A percentile compares a stretch with the other conserved stretches of the same genome.
These are phyloP conservation scores for Andrena trimmerana DNA, from an alignment of 2,888 invertebrate genomes.

Conservation along the genomic window DNA sequence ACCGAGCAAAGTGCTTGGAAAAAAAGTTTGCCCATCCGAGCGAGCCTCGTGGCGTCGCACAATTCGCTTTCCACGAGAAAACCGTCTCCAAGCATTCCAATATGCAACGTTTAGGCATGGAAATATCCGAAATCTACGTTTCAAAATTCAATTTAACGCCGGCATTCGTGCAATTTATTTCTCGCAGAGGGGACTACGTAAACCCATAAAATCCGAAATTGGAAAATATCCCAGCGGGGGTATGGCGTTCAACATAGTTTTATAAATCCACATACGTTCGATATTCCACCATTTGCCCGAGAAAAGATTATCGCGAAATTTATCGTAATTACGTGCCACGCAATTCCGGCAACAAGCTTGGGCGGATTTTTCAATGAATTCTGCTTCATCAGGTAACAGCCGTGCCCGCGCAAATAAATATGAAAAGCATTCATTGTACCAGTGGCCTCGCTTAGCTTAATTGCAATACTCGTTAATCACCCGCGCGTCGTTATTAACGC, in stretches of 20 bases:
- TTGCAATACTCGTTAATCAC: conserved; percentile 43
- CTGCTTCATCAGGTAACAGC: conserved; percentile 32
- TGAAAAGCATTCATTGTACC: conserved; percentile 9
- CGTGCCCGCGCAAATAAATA: conserved; percentile 33
- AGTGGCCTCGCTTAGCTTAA: conserved; percentile 20
- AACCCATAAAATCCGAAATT: too few relatives aligned
- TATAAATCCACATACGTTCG: too few relatives aligned
- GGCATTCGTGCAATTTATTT: too few relatives aligned
- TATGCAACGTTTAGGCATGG: not conserved
- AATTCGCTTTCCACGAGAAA: conserved; percentile 26
- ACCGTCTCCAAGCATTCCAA: not conserved
- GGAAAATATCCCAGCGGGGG: too few relatives aligned
- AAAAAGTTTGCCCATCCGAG: conserved; percentile 13
- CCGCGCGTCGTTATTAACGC: conserved; percentile 17
- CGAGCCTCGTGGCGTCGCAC: conserved; percentile 14
- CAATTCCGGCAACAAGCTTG: conserved; percentile 22
- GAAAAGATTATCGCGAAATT: conserved; percentile 22
- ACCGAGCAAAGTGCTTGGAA: conserved; percentile 44
- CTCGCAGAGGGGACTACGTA: too few relatives aligned
- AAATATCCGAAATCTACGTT: not conserved
- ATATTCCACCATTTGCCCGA: not conserved
- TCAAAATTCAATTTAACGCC: too few relatives aligned
- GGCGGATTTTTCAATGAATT: conserved; percentile 37
- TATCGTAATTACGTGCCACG: conserved; percentile 10
- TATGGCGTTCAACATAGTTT: too few relatives aligned